These are phyloP conservation scores for Plectrocnemia conspersa DNA, from an alignment of 1,140 invertebrate genomes.

Conservation along the genomic window DNA sequence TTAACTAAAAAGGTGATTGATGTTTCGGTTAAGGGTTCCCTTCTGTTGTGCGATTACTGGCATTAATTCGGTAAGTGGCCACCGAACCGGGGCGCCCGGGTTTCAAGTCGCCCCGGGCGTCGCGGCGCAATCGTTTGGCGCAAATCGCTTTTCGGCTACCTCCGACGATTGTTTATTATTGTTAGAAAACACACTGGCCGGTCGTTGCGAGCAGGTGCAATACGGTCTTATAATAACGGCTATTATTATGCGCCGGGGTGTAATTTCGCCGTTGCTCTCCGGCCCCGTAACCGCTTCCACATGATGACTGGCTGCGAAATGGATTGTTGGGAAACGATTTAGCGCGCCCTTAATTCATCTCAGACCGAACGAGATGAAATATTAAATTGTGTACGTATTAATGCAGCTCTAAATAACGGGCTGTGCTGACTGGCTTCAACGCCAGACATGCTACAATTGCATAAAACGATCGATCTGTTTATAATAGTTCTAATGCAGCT, in stretches of 20 bases:
- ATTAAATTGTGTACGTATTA: too few species aligned
- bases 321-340: too few species aligned
- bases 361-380: too few species aligned
- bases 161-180: slow-evolving; percentile 6
- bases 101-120: slow-evolving; percentile 5
- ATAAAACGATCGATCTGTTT: too few species aligned
- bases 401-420: too few species aligned
- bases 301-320: too few species aligned
- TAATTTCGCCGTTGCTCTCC: slow-evolving; percentile 1
- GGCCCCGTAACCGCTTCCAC: not conserved
- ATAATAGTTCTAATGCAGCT: too few species aligned
- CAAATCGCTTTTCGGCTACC: slow-evolving; percentile 19
- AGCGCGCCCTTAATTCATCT: too few species aligned
- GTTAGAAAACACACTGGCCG: not conserved
- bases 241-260: not conserved
- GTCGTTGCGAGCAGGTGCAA: slow-evolving; percentile 1
- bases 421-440: too few species aligned
- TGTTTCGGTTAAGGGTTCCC: not conserved
- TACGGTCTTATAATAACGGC: slow-evolving; percentile 7
- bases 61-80: slow-evolving; percentile 1
- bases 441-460: too few species aligned
- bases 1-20: not conserved
- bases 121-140: slow-evolving; percentile 7
- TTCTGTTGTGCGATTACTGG: not conserved
- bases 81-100: not conserved